Percentiles rank a stretch among this genome's conserved stretches.
phyloP scores from a whole-genome alignment of 2,888 invertebrate species.

The Tetrapedia diversipes region DNA sequence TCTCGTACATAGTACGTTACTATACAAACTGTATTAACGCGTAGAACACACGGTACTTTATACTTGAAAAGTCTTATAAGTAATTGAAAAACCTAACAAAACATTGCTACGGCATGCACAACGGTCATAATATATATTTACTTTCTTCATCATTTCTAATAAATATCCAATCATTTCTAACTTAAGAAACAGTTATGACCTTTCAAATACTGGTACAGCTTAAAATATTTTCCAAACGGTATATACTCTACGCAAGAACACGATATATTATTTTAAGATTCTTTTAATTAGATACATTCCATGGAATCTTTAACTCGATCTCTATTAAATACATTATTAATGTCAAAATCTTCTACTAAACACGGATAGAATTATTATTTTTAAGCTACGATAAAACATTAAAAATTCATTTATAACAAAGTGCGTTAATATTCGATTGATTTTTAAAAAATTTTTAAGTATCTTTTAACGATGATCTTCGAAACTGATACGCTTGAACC shows the following conservation, averaged over 20 bases:
- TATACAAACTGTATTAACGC: conserved; percentile 34
- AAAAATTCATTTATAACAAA: background rate
- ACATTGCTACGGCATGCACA: too few relatives aligned
- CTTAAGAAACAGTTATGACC: conserved; percentile 1
- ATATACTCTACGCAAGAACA: conserved; percentile 20
- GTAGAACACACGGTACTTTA: conserved; percentile 10
- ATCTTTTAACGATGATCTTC: background rate
- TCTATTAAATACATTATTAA: background rate
- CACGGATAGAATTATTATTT: background rate
- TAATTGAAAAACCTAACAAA: background rate
- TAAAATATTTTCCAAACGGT: conserved; percentile 25
- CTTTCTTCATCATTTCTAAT: conserved; percentile 15
- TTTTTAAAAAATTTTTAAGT: background rate
- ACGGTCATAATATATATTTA: background rate
- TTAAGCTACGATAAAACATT: background rate
- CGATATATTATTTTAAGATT: conserved; percentile 10
- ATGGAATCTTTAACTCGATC: conserved; percentile 19
- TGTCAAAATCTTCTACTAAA: conserved; percentile 4
- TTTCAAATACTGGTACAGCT: conserved; percentile 31
- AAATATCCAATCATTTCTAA: conserved; percentile 26
- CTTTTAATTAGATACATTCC: conserved; percentile 13
- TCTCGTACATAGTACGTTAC: conserved; percentile 41
- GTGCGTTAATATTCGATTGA: background rate
- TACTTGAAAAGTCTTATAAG: conserved; percentile 28
- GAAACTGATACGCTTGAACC: conserved; percentile 5